A percentile compares a stretch with the other conserved stretches of the same genome.
These are phyloP conservation scores for Ligdia adustata DNA, from an alignment of 2,888 invertebrate species.

Conservation along the genomic window DNA sequence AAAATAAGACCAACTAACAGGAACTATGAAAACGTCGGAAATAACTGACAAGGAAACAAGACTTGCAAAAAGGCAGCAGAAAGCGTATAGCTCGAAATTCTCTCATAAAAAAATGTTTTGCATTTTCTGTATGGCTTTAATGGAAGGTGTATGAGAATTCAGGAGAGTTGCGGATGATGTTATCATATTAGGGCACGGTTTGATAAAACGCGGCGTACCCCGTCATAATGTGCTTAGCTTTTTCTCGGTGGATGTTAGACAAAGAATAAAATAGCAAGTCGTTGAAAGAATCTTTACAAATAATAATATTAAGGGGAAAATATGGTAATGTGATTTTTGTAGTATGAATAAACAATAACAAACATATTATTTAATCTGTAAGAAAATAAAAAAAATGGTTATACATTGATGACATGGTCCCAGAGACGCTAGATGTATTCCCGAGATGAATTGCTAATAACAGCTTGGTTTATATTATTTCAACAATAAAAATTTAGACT, in stretches of 20 bases:
- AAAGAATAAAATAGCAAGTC: conserved; percentile 52
- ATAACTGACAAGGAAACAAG: conserved; percentile 38
- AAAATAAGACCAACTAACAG: conserved; percentile 41
- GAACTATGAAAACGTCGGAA: conserved; percentile 50
- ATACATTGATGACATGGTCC: too few species aligned
- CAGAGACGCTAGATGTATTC: too few species aligned
- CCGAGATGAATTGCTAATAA: too few species aligned
- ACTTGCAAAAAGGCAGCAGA: conserved; percentile 27
- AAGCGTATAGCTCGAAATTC: conserved; percentile 35
- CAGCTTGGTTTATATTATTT: too few species aligned
- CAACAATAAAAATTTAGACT: too few species aligned
- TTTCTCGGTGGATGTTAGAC: conserved; percentile 44
- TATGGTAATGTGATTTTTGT: too few species aligned
- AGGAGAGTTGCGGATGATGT: conserved; percentile 49
- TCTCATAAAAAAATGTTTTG: conserved; percentile 45
- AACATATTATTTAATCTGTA: too few species aligned
- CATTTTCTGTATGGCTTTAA: conserved; percentile 35
- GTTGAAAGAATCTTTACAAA: too few species aligned
- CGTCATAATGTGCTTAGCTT: conserved; percentile 73
- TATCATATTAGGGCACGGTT: conserved; percentile 49
- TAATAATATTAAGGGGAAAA: too few species aligned
- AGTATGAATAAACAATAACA: too few species aligned
- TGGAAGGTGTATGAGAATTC: conserved; percentile 47
- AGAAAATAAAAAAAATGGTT: too few species aligned
- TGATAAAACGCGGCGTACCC: conserved; percentile 53